phyloP scores from a whole-genome alignment of 2,888 invertebrate species.

The Hetaerina titia region DNA sequence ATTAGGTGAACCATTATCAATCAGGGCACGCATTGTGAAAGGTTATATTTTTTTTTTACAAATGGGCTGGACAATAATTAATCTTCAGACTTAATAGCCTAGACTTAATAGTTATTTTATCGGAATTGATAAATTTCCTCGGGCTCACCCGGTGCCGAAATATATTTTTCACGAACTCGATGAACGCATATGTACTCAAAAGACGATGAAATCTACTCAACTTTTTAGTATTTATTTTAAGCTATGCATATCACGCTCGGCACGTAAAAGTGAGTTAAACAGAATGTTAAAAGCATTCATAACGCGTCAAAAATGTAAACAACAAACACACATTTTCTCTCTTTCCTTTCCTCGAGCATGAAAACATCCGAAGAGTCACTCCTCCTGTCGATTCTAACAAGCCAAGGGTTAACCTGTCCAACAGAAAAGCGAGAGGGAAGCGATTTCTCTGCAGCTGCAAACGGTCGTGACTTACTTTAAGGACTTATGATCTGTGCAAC shows the following conservation, averaged over 20 bases:
- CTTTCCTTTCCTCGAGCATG: neutral
- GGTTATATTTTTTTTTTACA: no score
- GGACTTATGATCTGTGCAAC: constrained; percentile 36
- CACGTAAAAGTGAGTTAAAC: neutral
- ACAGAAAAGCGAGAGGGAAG: neutral
- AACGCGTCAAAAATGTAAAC: neutral
- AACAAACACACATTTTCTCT: neutral
- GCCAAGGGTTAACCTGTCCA: constrained; percentile 39
- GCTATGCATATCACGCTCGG: neutral
- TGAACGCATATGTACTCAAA: no score
- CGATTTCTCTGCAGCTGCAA: constrained; percentile 37
- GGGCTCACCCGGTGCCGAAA: no score
- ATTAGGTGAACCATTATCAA: no score
- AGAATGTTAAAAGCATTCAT: neutral
- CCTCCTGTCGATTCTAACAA: constrained; percentile 42
- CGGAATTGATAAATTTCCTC: no score
- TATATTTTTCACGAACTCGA: no score
- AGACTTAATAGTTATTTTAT: no score
- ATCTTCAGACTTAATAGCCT: no score
- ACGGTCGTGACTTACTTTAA: constrained; percentile 58
- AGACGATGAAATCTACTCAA: no score
- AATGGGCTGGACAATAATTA: no score
- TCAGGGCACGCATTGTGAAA: no score
- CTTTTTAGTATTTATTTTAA: neutral
- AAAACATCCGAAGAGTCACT: neutral